Percentiles rank a stretch among this genome's conserved stretches.
Evolutionary conservation across 2,113 vertebrate genomes (phyloP).

Genomic region (Laticauda laticaudata): DNA sequence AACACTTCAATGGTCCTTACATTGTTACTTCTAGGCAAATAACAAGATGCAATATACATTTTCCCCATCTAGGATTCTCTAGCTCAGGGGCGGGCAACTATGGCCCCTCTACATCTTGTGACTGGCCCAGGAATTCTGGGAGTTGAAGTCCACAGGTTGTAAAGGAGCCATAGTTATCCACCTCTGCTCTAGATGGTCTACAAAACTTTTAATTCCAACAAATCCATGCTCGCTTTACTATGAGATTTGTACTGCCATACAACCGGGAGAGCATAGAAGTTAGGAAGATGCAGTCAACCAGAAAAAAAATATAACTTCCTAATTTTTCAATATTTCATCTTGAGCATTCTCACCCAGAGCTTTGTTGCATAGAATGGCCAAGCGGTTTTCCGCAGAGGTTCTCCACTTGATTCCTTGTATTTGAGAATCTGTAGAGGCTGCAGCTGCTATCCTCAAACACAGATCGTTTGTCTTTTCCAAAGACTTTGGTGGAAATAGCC

Average conservation of each 20-base stretch:
- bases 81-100: background rate
- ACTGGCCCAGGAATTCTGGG: background rate
- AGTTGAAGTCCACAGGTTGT: background rate
- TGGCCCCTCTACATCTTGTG: background rate
- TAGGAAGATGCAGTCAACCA: background rate
- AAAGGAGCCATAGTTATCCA: background rate
- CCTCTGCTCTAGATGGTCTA: background rate
- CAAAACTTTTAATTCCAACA: background rate
- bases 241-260: background rate
- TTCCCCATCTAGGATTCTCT: background rate
- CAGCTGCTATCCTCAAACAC: conserved; percentile 91
- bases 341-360: conserved; percentile 53
- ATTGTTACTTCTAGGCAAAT: background rate
- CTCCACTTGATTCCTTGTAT: conserved; percentile 56
- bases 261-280: background rate
- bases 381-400: conserved; percentile 69
- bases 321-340: background rate
- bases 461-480: conserved; percentile 88
- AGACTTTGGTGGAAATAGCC: conserved; percentile 84
- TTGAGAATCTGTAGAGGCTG: conserved; percentile 90
- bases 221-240: background rate
- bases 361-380: conserved; percentile 60
- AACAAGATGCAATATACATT: background rate
- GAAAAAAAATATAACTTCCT: accelerated
- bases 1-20: background rate